Percentiles rank a stretch among this genome's conserved stretches.
phyloP scores from a whole-genome alignment of 2,113 vertebrate genomes.

The Pterocles gutturalis region DNA sequence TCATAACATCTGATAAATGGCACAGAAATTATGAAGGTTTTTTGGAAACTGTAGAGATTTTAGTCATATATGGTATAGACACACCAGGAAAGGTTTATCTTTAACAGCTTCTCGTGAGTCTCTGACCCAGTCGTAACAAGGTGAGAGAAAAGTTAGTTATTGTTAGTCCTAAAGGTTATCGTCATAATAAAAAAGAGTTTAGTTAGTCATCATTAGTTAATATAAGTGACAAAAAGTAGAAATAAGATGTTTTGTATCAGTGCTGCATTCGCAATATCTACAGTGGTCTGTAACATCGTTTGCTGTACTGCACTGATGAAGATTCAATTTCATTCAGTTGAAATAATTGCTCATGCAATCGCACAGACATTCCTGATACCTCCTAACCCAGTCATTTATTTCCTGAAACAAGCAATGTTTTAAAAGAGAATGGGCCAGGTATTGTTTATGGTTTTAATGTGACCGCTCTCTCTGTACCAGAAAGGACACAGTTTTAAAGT shows the following conservation, averaged over 20 bases:
- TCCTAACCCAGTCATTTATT: not conserved
- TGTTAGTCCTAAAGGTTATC: not conserved
- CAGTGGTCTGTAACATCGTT: not conserved
- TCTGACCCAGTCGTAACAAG: not conserved
- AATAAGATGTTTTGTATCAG: not conserved
- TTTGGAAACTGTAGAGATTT: not conserved
- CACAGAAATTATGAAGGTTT: not conserved
- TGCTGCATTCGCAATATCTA: not conserved
- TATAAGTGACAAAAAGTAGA: not conserved
- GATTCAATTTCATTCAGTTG: not conserved
- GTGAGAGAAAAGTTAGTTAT: not conserved
- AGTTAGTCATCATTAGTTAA: not conserved
- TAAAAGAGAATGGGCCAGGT: not conserved
- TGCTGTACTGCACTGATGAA: not conserved
- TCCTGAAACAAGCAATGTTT: not conserved
- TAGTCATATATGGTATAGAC: not conserved
- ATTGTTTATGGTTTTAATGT: not conserved
- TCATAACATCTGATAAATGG: not conserved
- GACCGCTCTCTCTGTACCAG: not conserved
- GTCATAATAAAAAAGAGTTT: not conserved
- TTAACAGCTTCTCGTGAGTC: not conserved
- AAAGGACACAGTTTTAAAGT: not conserved
- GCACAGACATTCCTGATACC: not conserved
- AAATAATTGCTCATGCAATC: not conserved
- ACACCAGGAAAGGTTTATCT: not conserved